Evolutionary conservation across 2,888 invertebrate genomes (phyloP).

Genomic region (Morpho achilles): DNA sequence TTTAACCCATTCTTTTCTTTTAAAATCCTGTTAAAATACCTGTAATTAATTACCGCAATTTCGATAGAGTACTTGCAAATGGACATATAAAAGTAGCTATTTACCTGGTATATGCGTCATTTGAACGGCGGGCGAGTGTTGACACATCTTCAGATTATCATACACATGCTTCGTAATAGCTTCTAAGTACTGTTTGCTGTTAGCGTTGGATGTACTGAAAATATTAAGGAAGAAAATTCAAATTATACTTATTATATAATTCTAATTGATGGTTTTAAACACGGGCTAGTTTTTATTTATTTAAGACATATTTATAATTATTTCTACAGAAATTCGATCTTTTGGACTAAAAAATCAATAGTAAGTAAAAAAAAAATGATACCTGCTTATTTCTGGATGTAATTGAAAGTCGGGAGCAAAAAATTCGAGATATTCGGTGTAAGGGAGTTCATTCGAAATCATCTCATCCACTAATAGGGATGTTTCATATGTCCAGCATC

Average conservation of each 20-base stretch:
- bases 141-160: constrained; percentile 96
- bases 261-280: too few species aligned
- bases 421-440: constrained; percentile 97
- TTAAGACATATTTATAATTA: too few species aligned
- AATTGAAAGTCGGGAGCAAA: constrained; percentile 98
- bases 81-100: background rate
- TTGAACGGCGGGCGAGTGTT: constrained; percentile 97
- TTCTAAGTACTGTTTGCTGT: constrained; percentile 96
- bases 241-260: too few species aligned
- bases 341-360: too few species aligned
- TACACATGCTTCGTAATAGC: constrained; percentile 92
- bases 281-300: too few species aligned
- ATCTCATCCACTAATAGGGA: constrained; percentile 94
- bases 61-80: too few species aligned
- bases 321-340: too few species aligned
- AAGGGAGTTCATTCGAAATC: constrained; percentile 96
- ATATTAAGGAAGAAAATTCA: too few species aligned
- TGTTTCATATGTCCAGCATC: constrained; percentile 99
- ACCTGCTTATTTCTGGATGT: constrained; percentile 93
- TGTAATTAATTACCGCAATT: too few species aligned
- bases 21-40: too few species aligned
- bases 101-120: constrained; percentile 95
- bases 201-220: constrained; percentile 84
- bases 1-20: too few species aligned
- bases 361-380: constrained; percentile 3